Conservation (phyloP, 2,113 vertebrate genomes). For the Hydrolagus affinis region DNA sequence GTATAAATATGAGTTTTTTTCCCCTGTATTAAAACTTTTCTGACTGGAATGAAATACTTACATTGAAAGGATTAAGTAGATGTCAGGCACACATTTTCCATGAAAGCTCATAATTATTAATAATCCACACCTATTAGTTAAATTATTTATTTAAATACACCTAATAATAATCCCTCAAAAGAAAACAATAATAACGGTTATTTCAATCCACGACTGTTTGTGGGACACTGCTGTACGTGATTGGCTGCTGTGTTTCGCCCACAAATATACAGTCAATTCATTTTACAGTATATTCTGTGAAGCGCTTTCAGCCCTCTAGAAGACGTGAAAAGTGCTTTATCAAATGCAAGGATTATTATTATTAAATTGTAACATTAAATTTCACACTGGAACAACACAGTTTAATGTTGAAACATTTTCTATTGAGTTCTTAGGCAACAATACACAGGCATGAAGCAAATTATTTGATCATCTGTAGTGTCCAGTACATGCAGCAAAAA, state of each 20-base stretch:
- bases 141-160: background rate
- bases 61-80: background rate
- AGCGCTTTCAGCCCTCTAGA: no score
- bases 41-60: background rate
- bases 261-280: no score
- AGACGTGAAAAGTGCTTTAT: no score
- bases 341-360: no score
- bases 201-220: no score
- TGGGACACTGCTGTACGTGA: no score
- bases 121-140: background rate
- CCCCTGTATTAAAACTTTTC: background rate
- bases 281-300: no score
- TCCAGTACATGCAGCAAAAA: background rate
- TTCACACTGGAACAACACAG: no score
- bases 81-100: background rate
- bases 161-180: no score
- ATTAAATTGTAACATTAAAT: no score
- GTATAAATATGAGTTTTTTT: background rate
- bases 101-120: background rate
- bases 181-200: no score
- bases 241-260: no score
- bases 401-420: background rate
- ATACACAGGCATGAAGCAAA: background rate
- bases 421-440: background rate
- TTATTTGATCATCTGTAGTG: background rate